Percentiles rank a stretch among this genome's conserved stretches.
These are phyloP conservation scores for Parasteatoda lunata DNA, from an alignment of 2,888 invertebrate species.

Conservation along the genomic window DNA sequence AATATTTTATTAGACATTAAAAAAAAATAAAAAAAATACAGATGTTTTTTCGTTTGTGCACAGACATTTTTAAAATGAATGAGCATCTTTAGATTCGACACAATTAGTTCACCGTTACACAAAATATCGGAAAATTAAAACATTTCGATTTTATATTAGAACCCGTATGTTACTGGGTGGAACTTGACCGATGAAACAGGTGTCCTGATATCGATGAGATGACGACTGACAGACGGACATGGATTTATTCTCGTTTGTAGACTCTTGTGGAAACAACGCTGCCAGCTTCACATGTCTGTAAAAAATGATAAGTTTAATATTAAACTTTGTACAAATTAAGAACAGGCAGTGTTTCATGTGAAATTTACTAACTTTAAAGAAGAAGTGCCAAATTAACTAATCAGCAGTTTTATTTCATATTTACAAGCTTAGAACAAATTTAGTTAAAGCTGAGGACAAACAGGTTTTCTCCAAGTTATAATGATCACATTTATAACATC, in stretches of 20 bases:
- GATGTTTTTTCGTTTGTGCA: not conserved
- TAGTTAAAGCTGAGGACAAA: no score
- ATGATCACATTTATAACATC: no score
- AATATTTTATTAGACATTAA: not conserved
- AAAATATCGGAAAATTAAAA: not conserved
- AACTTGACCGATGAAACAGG: conserved; percentile 28
- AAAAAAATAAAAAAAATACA: not conserved
- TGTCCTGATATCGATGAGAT: conserved; percentile 40
- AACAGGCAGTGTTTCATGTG: no score
- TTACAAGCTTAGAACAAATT: no score
- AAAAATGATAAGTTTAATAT: conserved; percentile 51
- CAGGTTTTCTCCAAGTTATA: no score
- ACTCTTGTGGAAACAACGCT: conserved; percentile 83
- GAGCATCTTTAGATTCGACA: conserved; percentile 8
- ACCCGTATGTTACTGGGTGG: conserved; percentile 22
- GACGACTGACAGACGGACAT: conserved; percentile 14
- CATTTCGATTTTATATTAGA: conserved; percentile 18
- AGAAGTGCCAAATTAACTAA: no score
- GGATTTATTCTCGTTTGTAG: conserved; percentile 77
- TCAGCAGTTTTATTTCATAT: no score
- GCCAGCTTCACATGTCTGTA: conserved; percentile 83
- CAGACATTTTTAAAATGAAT: not conserved
- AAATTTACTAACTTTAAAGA: no score
- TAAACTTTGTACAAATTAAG: not conserved
- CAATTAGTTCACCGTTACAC: conserved; percentile 32